Evolutionary conservation across 2,797 vertebrate genomes (phyloP).

Genomic region (Diplodus sargus): DNA sequence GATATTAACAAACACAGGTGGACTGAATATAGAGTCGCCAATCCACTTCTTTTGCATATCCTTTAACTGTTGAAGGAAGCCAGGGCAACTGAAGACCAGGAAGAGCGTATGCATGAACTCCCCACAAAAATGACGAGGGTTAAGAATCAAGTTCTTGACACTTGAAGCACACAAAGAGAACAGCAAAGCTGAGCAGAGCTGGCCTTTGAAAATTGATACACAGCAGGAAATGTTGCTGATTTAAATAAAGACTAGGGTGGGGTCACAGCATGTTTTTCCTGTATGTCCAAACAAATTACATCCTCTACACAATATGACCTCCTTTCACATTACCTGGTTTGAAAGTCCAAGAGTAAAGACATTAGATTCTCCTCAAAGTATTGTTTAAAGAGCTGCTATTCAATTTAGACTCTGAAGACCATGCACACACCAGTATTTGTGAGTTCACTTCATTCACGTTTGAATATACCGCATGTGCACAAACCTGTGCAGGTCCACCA

Average conservation of each 20-base stretch:
- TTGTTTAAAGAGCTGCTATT: background rate
- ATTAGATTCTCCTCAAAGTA: background rate
- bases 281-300: constrained; percentile 9
- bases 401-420: background rate
- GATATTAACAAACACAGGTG: constrained; percentile 24
- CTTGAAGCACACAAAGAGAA: background rate
- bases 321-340: background rate
- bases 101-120: background rate
- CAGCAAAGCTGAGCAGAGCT: background rate
- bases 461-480: background rate
- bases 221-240: constrained; percentile 20
- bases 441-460: background rate
- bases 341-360: constrained; percentile 1
- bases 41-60: constrained; percentile 49
- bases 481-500: background rate
- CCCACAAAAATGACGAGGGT: background rate
- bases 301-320: background rate
- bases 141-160: constrained; percentile 9
- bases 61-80: constrained; percentile 29
- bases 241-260: constrained; percentile 36
- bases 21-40: constrained; percentile 17
- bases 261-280: constrained; percentile 11
- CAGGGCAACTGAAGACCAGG: background rate
- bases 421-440: background rate
- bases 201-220: constrained; percentile 1